phyloP scores from a whole-genome alignment of 2,888 invertebrate genomes.

The Apeira syringaria region DNA sequence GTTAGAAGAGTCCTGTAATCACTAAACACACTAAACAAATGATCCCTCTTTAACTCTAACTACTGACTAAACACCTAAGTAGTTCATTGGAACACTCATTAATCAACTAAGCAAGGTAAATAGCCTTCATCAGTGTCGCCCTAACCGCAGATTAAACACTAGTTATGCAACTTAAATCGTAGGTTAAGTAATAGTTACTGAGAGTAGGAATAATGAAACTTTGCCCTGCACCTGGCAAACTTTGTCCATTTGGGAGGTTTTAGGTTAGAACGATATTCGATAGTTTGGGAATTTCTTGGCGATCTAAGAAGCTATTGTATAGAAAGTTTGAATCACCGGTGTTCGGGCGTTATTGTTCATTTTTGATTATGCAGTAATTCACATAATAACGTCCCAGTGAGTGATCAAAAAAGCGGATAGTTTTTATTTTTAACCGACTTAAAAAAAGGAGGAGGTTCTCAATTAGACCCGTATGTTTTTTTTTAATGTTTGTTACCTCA shows the following conservation, averaged over 20 bases:
- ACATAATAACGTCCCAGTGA: too few species aligned
- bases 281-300: not conserved
- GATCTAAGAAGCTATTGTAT: too few species aligned
- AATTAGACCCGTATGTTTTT: too few species aligned
- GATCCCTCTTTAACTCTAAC: not conserved
- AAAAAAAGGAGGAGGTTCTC: too few species aligned
- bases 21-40: conserved; percentile 4
- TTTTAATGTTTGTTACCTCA: too few species aligned
- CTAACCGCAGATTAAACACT: not conserved
- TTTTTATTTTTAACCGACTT: too few species aligned
- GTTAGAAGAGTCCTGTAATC: not conserved
- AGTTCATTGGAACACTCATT: conserved; percentile 9
- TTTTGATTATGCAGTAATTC: too few species aligned
- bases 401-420: too few species aligned
- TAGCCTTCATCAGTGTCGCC: conserved; percentile 1
- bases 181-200: not conserved
- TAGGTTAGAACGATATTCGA: not conserved
- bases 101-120: conserved; percentile 5
- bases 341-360: too few species aligned
- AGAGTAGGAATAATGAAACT: not conserved
- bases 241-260: not conserved
- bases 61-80: conserved; percentile 1
- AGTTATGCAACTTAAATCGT: not conserved
- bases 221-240: not conserved
- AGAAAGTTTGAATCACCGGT: too few species aligned